A percentile compares a stretch with the other conserved stretches of the same genome.
phyloP scores from a whole-genome alignment of 2,113 vertebrate species.

The Halichoerus grypus region DNA sequence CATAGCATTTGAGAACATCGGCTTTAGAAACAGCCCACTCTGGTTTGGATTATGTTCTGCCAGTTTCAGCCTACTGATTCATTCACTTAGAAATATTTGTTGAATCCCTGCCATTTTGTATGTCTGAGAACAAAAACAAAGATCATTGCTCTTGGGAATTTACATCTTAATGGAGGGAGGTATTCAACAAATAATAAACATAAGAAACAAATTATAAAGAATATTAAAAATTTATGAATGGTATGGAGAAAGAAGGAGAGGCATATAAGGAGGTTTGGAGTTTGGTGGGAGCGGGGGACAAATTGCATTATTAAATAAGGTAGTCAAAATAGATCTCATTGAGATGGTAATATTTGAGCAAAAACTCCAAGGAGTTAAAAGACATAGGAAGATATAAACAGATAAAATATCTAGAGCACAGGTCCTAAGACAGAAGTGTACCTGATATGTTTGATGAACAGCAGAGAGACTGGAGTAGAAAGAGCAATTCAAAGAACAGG shows the following conservation, averaged over 20 bases:
- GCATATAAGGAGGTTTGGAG: not conserved
- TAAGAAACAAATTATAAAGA: not conserved
- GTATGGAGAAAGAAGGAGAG: not conserved
- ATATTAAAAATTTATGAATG: not conserved
- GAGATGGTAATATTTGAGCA: not conserved
- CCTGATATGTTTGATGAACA: too few species aligned
- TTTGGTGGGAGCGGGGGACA: not conserved
- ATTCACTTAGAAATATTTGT: not conserved
- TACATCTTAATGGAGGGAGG: not conserved
- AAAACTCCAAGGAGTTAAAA: not conserved
- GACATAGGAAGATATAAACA: not conserved
- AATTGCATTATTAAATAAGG: not conserved
- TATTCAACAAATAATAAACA: not conserved
- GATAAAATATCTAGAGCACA: not conserved
- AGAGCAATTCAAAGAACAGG: not conserved
- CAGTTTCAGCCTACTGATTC: not conserved
- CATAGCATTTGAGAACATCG: not conserved
- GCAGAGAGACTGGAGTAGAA: not conserved
- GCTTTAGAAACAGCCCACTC: not conserved
- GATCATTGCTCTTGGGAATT: not conserved
- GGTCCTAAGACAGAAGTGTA: fast-evolving
- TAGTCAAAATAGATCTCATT: not conserved
- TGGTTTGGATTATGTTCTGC: not conserved
- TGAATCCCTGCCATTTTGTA: not conserved
- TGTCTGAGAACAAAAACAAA: not conserved